Evolutionary conservation across 2,888 invertebrate genomes (phyloP), one percentile per base, ranked within the genome.

Genomic region (Drosophila prostipennis): DNA sequence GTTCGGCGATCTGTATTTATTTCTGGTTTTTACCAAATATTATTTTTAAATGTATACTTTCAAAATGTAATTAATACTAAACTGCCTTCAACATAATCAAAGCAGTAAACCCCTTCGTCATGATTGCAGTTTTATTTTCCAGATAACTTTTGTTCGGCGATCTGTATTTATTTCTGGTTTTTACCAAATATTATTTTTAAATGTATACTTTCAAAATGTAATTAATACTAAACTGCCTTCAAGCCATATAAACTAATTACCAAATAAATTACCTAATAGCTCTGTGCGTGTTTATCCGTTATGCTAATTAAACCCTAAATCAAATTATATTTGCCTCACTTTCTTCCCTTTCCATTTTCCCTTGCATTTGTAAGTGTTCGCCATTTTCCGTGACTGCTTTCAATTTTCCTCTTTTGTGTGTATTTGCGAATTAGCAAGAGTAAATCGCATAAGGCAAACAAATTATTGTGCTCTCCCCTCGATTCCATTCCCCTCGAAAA

Each of bases 371-470:
- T 11, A 16, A 16, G 29, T 46, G 45, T 14, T 14, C 5, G 46
- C 48, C 19, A 29, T 48, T 48, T 48, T 48, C 32, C 46, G 29
- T 46, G 46, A 48, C 32, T 46, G 14, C 16, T 32, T 19, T 34
- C 16, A 13, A 29, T 16, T 48, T 48, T 19, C 19, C 11, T 32
- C 14, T 26, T 14, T 45, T 29, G 19, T 10, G 39, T 57, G 52
- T 56, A 40, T 58, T 16, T 43, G 43, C 60, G 60, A 60, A 60
- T 60, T 60, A 43, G 19, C 26, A 37, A 36, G 8, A 60, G 61
- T 60, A 32, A 53, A 51, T 36, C 14, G 60, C 68, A 51, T 6
- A 71, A 58, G 51, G 34, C 29, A 34, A 40, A 71, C 68, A 71
- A 45, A 59, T 67, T 53, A 64, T 64, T 58, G 59, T 42, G 40